A percentile compares a stretch with the other conserved stretches of the same genome.
These are phyloP conservation scores for Allobates femoralis DNA, from an alignment of 2,797 vertebrate species.

Conservation along the genomic window DNA sequence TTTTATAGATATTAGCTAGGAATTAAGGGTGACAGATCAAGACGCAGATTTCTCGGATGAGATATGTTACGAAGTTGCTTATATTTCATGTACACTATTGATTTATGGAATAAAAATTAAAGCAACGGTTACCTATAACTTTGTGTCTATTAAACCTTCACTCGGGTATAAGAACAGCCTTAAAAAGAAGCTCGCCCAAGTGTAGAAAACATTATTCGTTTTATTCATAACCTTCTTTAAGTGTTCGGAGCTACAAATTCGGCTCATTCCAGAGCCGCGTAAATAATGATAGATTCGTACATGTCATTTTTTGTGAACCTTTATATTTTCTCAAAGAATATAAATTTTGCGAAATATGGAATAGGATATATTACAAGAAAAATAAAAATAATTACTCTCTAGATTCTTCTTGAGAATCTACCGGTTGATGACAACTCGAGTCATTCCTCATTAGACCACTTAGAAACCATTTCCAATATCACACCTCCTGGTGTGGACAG, in stretches of 20 bases:
- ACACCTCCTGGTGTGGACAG: too few relatives aligned
- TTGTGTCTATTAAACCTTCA: neutral
- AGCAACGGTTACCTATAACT: neutral
- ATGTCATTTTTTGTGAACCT: slow-evolving; percentile 84
- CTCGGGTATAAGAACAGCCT: slow-evolving; percentile 7
- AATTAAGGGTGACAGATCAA: too few relatives aligned
- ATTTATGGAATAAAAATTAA: too few relatives aligned
- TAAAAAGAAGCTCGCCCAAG: slow-evolving; percentile 77
- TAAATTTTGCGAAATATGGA: slow-evolving; percentile 76
- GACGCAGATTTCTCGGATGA: too few relatives aligned
- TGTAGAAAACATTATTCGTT: slow-evolving; percentile 84
- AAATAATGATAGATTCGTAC: slow-evolving; percentile 90
- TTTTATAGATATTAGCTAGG: too few relatives aligned
- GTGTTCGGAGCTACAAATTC: slow-evolving; percentile 98
- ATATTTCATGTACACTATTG: too few relatives aligned
- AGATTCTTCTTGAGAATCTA: slow-evolving; percentile 83
- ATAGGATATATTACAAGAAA: slow-evolving; percentile 90
- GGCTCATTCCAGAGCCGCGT: slow-evolving; percentile 88
- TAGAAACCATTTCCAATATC: slow-evolving; percentile 73
- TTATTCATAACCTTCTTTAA: slow-evolving; percentile 98
- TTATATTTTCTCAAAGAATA: slow-evolving; percentile 79
- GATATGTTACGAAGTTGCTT: too few relatives aligned
- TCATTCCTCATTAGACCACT: slow-evolving; percentile 81
- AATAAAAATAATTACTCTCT: slow-evolving; percentile 76
- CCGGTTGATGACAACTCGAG: slow-evolving; percentile 84